A percentile compares a stretch with the other conserved stretches of the same genome.
These are phyloP conservation scores for Tetranychus piercei DNA, from an alignment of 2,888 invertebrate genomes.

Conservation along the genomic window DNA sequence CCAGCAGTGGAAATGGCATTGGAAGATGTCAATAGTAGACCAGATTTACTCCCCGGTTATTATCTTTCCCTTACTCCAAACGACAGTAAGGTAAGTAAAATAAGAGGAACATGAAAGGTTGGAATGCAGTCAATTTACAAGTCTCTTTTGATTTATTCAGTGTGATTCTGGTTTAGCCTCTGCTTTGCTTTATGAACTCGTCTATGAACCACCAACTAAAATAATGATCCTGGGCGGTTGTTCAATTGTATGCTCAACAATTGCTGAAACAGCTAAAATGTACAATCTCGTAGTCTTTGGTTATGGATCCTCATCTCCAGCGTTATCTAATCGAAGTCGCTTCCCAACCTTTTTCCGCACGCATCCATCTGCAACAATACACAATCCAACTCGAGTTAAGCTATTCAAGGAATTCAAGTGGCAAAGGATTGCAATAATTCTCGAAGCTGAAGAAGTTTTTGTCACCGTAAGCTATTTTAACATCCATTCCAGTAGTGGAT, in stretches of 20 bases:
- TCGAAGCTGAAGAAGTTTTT: conserved; percentile 96
- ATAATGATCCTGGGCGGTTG: conserved; percentile 85
- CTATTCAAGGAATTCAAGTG: conserved; percentile 92
- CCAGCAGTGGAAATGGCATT: conserved; percentile 71
- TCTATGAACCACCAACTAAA: conserved; percentile 87
- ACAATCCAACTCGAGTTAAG: conserved; percentile 90
- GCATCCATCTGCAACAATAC: conserved; percentile 95
- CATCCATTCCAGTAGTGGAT: neutral
- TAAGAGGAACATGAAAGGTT: neutral
- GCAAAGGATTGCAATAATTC: conserved; percentile 88
- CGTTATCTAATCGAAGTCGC: conserved; percentile 81
- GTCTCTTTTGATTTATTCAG: conserved; percentile 40
- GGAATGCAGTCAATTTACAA: neutral
- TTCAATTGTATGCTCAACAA: conserved; percentile 94
- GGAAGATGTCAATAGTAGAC: conserved; percentile 76
- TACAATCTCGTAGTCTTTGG: conserved; percentile 98
- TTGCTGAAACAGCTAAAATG: conserved; percentile 97
- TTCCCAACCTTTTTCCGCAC: conserved; percentile 97
- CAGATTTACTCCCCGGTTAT: conserved; percentile 75
- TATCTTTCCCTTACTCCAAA: conserved; percentile 75
- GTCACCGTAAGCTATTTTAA: conserved; percentile 51
- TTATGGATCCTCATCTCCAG: conserved; percentile 96
- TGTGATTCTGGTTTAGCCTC: conserved; percentile 96
- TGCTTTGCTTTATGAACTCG: conserved; percentile 91
- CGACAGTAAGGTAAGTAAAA: conserved; percentile 65